These are phyloP conservation scores for Bubo bubo DNA, from an alignment of 2,113 vertebrate species.

Conservation along the genomic window DNA sequence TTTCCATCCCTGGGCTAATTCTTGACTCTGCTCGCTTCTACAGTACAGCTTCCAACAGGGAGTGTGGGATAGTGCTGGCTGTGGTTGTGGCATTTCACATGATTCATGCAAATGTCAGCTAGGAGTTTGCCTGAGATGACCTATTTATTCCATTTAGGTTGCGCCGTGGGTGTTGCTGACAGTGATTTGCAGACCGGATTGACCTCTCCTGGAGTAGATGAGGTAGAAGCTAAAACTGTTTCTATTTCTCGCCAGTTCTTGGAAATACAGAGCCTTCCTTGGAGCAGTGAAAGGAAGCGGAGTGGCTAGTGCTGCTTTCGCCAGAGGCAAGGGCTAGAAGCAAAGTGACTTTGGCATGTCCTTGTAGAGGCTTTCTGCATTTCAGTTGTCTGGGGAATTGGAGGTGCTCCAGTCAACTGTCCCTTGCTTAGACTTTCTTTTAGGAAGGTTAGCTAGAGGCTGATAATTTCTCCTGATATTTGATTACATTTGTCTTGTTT, in stretches of 20 bases:
- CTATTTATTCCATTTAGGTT: not conserved
- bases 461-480: not conserved
- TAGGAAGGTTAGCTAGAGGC: not conserved
- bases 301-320: not conserved
- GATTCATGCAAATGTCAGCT: not conserved
- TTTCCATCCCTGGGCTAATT: not conserved
- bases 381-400: not conserved
- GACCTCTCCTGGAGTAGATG: not conserved
- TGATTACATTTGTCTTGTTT: not conserved
- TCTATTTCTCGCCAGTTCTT: not conserved
- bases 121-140: not conserved
- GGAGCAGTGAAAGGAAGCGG: not conserved
- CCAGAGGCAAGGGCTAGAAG: not conserved
- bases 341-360: not conserved
- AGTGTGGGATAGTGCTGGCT: not conserved
- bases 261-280: not conserved
- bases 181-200: not conserved
- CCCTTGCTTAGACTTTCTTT: not conserved
- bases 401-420: not conserved
- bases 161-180: fast-evolving
- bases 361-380: not conserved
- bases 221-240: not conserved
- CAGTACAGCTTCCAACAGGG: not conserved
- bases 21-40: not conserved
- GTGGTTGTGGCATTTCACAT: not conserved